These are phyloP conservation scores for Tokudaia muenninki DNA, from an alignment of 2,797 vertebrate genomes.

Conservation along the genomic window DNA sequence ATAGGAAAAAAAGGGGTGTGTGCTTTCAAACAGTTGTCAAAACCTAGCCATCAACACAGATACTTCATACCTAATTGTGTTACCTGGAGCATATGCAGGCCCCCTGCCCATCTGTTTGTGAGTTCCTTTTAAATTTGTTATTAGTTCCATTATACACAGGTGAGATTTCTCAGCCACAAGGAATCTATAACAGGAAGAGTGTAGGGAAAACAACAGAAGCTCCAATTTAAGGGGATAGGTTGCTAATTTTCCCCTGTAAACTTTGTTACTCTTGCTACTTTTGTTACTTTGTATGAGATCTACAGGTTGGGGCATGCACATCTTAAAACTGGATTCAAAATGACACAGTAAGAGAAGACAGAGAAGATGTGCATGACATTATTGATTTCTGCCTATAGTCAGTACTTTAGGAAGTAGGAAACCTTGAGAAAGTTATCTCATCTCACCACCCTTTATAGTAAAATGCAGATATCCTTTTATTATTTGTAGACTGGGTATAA, in stretches of 20 bases:
- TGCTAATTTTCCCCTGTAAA: not conserved
- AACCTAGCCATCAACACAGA: not conserved
- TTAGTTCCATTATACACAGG: not conserved
- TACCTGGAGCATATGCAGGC: not conserved
- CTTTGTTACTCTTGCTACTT: not conserved
- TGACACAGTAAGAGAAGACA: not conserved
- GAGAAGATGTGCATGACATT: not conserved
- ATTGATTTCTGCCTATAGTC: not conserved
- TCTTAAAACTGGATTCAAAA: not conserved
- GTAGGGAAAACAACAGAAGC: not conserved
- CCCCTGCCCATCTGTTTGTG: not conserved
- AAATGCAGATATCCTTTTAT: not conserved
- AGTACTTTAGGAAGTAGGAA: not conserved
- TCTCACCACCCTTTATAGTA: not conserved
- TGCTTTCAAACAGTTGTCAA: slow-evolving; percentile 50
- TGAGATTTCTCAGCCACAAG: not conserved
- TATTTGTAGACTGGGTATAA: not conserved
- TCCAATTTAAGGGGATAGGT: not conserved
- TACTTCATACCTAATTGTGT: not conserved
- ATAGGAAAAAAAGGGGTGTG: not conserved
- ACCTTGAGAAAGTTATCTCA: not conserved
- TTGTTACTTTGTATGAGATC: not conserved
- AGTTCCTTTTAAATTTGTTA: not conserved
- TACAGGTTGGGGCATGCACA: not conserved
- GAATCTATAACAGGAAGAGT: not conserved